Base-by-base conservation (phyloP, 2,888 invertebrate species). In the Hypercompe scribonia region DNA sequence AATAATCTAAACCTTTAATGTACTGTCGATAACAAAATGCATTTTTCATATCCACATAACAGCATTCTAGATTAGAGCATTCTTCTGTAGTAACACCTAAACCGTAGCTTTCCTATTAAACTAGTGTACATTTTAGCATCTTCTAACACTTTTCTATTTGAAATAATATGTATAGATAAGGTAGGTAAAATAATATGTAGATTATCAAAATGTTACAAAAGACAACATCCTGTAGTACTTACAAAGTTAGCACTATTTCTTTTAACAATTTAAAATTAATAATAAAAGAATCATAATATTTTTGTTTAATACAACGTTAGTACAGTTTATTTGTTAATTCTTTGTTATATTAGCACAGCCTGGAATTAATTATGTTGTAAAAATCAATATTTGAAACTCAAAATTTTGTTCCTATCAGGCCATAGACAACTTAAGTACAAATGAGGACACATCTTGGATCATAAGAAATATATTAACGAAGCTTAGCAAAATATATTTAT, bases 71-170 rank as follows among this genome's bases (percentile, higher is more conserved):
- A 65, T 73, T 31, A 50, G 75, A 71, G 78, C 78, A 82, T 82
- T 78, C 66, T 84, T 79, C 71, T 50, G 73, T 81, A 82, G 81
- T 78, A 78, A 82, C 82, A 83, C 81, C 74, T 70, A 71, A 68
- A 65, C 31, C 8, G 72, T 84, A 80, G 79, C 78, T 74, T 79
- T 82, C 66, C 68, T 72, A 73, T 73, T 80, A 77, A 76, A 68
- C 33, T 81, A 82, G 77, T 80, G 74, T 84, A 81, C 69, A 82
- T 79, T 81, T 75, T 70, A 74, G 82, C 75, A 77, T 82, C 76
- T 80, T 81, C 72, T 76, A 58, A 66, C 71, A 42, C 72, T 39
- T 31, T 39, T n/a, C 64, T 75, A 71, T 71, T 75, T 33, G 65
- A 71, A 72, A 63, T 66, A 65, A 34, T 70, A n/a, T 71, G 21